Evolutionary conservation across 2,888 invertebrate species (phyloP).

Genomic region (Drosophila crucigera): DNA sequence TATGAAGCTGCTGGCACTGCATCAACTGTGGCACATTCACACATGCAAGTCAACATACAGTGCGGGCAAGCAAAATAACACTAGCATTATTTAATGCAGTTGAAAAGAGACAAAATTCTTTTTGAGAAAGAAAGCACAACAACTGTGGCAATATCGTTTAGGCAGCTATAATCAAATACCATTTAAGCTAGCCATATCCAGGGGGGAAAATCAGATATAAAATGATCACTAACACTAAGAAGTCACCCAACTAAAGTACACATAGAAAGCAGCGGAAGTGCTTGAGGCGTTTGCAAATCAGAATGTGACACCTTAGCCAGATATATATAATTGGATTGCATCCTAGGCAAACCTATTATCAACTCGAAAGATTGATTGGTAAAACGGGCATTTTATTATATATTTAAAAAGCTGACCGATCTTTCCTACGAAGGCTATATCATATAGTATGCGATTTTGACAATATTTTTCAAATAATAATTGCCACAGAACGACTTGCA

Average conservation of each 20-base stretch:
- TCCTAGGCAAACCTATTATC: neutral
- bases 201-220: neutral
- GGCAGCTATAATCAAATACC: neutral
- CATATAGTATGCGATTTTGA: no score
- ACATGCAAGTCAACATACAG: neutral
- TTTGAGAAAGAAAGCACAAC: no score
- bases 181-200: neutral
- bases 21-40: slow-evolving; percentile 9
- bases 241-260: neutral
- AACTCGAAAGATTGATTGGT: neutral
- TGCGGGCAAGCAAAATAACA: neutral
- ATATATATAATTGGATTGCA: neutral
- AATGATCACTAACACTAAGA: neutral
- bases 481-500: neutral
- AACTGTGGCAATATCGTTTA: neutral
- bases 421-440: no score
- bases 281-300: neutral
- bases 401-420: no score
- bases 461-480: no score
- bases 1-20: slow-evolving; percentile 28
- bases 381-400: no score
- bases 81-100: neutral
- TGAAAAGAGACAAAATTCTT: neutral
- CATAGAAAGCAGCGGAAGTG: neutral
- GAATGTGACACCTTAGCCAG: neutral